Percentiles rank a stretch among this genome's conserved stretches.
phyloP scores from a whole-genome alignment of 2,113 vertebrate genomes.

The Zosterops borbonicus region DNA sequence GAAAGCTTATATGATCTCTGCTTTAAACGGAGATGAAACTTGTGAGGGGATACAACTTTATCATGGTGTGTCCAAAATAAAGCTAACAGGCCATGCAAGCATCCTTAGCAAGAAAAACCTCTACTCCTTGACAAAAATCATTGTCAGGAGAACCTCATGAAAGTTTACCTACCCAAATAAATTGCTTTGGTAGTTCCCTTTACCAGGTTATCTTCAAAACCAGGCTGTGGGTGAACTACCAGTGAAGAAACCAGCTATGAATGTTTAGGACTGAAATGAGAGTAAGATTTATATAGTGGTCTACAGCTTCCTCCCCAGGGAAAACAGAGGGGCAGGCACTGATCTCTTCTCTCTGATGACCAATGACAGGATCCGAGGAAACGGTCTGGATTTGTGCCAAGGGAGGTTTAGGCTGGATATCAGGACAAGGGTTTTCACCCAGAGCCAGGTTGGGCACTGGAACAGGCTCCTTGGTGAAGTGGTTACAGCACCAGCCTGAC shows the following conservation, averaged over 20 bases:
- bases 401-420: not conserved
- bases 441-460: not conserved
- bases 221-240: not conserved
- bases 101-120: not conserved
- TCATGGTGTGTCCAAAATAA: not conserved
- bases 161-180: not conserved
- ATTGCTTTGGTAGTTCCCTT: not conserved
- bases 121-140: not conserved
- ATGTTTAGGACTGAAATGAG: not conserved
- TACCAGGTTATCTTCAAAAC: not conserved
- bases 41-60: not conserved
- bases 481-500: not conserved
- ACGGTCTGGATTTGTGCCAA: not conserved
- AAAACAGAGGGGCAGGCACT: not conserved
- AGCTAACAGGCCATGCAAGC: not conserved
- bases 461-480: not conserved
- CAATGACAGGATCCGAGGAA: not conserved
- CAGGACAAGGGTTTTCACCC: not conserved
- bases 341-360: not conserved
- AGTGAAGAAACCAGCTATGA: not conserved
- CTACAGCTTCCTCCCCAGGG: not conserved
- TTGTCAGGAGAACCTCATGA: not conserved
- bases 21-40: not conserved
- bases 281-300: not conserved
- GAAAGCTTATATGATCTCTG: not conserved